Evolutionary conservation across 2,113 vertebrate species (phyloP), one percentile per base, ranked within the genome.

Genomic region (Tichodroma muraria): DNA sequence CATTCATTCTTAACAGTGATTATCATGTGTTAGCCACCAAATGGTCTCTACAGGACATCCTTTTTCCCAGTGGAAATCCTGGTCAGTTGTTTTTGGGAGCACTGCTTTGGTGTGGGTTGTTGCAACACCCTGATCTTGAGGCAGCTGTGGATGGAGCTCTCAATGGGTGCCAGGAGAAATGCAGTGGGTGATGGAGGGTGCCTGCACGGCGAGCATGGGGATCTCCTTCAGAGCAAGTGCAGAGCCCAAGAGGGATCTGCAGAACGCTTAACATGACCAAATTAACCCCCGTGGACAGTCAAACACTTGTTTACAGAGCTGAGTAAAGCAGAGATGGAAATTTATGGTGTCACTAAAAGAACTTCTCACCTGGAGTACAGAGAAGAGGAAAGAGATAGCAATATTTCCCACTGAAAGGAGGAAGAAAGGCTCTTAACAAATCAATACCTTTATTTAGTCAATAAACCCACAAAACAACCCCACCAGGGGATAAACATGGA

Each of bases 371-470:
- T 82, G 73, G 91, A 95, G 86, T 89, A 93, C 81, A 45, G 68
- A 83, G 86, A 53, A 50, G 88, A 84, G 16, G 84, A 75, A 88
- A 64, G 57, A 93, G 92, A 85, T 63, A 90, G 90, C 93, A 86
- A 91, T 96, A 95, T 96, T 97, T 98, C 95, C 97, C 94, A 80
- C 73, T 37, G 90, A 96, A 97, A 95, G 96, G 95, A 97, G 89
- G 94, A 88, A 88, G 94, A 93, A 96, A 97, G 97, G 97, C 98
- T 98, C 98, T 98, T 98, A 98, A 94, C 92, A 85, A 94, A 98
- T 98, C 98, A 91, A 98, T 98, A 95, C 84, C 70, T 88, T 91
- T 95, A 89, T 90, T 94, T 92, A 96, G 97, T 97, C 97, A 97
- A 98, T 98, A 98, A 98, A 96, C 96, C 85, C 94, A 94, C 69